These are phyloP conservation scores for Goniozus legneri DNA, from an alignment of 1,140 invertebrate species.

Conservation along the genomic window DNA sequence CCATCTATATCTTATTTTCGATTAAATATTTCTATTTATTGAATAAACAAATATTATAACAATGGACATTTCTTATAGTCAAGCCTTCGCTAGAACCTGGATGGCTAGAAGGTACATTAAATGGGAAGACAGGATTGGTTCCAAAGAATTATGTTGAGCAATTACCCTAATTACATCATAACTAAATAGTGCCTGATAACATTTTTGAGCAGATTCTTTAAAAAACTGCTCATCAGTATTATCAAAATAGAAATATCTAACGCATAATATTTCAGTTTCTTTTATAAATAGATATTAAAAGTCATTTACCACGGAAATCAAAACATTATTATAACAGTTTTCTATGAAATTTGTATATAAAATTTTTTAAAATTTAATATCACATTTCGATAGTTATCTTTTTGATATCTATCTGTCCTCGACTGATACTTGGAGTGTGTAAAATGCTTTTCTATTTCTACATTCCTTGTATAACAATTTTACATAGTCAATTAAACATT, in stretches of 20 bases:
- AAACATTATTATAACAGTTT: too few relatives aligned
- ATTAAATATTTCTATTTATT: background rate
- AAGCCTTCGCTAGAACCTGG: constrained; percentile 88
- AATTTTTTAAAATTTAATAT: too few relatives aligned
- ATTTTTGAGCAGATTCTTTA: constrained; percentile 10
- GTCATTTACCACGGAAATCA: too few relatives aligned
- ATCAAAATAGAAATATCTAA: background rate
- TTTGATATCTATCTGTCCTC: too few relatives aligned
- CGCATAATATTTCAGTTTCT: constrained; percentile 11
- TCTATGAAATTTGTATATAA: too few relatives aligned
- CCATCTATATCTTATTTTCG: background rate
- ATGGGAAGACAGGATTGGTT: constrained; percentile 90
- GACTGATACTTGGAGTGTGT: too few relatives aligned
- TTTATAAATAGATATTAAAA: constrained; percentile 4
- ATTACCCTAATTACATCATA: constrained; percentile 58
- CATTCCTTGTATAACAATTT: constrained; percentile 23
- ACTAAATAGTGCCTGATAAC: constrained; percentile 32
- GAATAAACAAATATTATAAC: constrained; percentile 7
- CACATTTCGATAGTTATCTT: too few relatives aligned
- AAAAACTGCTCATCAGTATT: constrained; percentile 4
- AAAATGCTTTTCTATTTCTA: constrained; percentile 17
- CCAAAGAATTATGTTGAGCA: constrained; percentile 97
- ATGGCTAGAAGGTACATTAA: constrained; percentile 92
- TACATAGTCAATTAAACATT: constrained; percentile 34
- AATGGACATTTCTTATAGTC: constrained; percentile 62